phyloP scores from a whole-genome alignment of 2,888 invertebrate genomes.

The Rhagonycha lutea region DNA sequence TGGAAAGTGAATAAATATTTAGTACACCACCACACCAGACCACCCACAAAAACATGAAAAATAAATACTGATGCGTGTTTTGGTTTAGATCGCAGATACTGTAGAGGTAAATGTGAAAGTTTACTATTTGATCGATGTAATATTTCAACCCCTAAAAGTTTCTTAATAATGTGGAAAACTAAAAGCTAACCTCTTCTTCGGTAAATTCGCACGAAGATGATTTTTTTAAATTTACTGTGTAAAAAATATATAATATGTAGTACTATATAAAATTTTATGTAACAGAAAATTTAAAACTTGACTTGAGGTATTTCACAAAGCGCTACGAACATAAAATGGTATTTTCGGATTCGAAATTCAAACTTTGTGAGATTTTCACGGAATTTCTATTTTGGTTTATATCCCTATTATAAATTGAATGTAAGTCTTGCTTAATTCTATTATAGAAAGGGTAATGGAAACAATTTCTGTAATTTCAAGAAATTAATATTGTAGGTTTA shows the following conservation, averaged over 20 bases:
- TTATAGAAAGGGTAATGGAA: not conserved
- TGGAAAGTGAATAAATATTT: not conserved
- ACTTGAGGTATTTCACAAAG: not conserved
- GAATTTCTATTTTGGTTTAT: not conserved
- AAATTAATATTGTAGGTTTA: not conserved
- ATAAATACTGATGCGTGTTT: not conserved
- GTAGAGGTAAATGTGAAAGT: not conserved
- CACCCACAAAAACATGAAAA: not conserved
- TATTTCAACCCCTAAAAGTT: not conserved
- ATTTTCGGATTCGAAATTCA: not conserved
- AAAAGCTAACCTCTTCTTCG: not conserved
- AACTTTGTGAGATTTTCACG: not conserved
- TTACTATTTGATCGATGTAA: not conserved
- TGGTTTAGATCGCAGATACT: not conserved
- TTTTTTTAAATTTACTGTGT: not conserved
- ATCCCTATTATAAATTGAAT: not conserved
- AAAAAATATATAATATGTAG: too few species aligned
- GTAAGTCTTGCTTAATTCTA: not conserved
- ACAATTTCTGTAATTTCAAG: not conserved
- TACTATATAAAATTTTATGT: not conserved
- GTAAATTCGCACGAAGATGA: not conserved
- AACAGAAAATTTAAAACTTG: not conserved
- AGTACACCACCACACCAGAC: not conserved
- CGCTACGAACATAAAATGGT: not conserved
- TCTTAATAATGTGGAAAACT: not conserved